Evolutionary conservation across 2,888 invertebrate genomes (phyloP), one percentile per base, ranked within the genome.

Genomic region (Lutraria lutraria): DNA sequence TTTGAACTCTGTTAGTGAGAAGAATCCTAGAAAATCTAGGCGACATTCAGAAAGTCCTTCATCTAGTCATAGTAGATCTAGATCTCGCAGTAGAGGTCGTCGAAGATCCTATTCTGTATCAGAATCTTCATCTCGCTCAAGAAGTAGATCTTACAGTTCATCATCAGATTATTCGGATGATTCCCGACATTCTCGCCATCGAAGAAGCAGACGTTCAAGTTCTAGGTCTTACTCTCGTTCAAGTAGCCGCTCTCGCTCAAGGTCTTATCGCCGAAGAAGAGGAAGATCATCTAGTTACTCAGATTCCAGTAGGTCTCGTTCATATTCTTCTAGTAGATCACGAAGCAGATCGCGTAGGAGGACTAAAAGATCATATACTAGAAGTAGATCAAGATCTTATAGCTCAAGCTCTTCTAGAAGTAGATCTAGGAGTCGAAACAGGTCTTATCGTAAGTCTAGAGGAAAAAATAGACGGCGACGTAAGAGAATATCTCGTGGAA

Each of bases 151-250:
- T n/a, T 93, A 93, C 76, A 93, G 93, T 60, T 94, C 94, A 54
- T 93, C 93, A 21, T 92, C 93, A 34, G 92, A 90, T 56, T 93
- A 92, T 81, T 90, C 91, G 87, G 92, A 93, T 85, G 89, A 91
- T 81, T 94, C 93, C 25, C 85, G 94, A 90, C 89, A 92, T 88
- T 91, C 94, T 85, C 85, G 88, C 72, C 86, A 92, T 76, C 93
- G 93, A 89, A 93, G 94, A 88, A 90, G 93, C n/a, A 89, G 90
- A 83, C 91, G 88, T 86, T 94, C 94, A 43, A 92, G 93, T 54
- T 94, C 94, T 80, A 87, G 93, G 29, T 95, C 95, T 81, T 93
- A 93, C 56, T 93, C 94, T 43, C 90, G 95, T 53, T 94, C 94
- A 79, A 90, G 94, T 54, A 94, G 94, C 56, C 89, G 95, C 72